Evolutionary conservation across 2,113 vertebrate genomes (phyloP).

Genomic region (Eolophus roseicapilla): DNA sequence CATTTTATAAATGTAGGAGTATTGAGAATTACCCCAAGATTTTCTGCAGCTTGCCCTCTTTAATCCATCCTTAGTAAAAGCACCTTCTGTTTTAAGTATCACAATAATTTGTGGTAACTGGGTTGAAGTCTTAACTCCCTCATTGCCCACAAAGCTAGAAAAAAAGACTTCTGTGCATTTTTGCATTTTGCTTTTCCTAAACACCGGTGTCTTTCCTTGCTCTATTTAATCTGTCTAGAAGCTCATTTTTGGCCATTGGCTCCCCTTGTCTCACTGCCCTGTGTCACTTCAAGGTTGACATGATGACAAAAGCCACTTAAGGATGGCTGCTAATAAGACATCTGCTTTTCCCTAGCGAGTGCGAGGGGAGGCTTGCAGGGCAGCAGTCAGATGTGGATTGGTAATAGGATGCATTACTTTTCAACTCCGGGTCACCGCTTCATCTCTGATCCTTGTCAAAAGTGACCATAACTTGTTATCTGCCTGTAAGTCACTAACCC

Average conservation of each 20-base stretch:
- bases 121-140: background rate
- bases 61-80: background rate
- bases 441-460: conserved; percentile 4
- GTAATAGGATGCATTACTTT: background rate
- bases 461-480: background rate
- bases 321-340: conserved; percentile 32
- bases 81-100: background rate
- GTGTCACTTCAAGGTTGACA: background rate
- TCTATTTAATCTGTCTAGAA: background rate
- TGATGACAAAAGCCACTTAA: conserved; percentile 50
- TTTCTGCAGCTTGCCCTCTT: background rate
- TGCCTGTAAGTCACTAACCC: background rate
- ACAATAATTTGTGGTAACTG: background rate
- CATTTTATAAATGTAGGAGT: background rate
- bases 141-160: background rate
- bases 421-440: background rate
- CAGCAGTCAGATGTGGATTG: background rate
- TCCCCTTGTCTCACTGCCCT: background rate
- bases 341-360: background rate
- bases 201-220: background rate
- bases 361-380: background rate
- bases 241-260: background rate
- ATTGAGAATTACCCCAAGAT: background rate
- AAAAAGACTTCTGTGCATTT: background rate
- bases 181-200: background rate